A percentile compares a stretch with the other conserved stretches of the same genome.
Evolutionary conservation across 2,113 vertebrate genomes (phyloP).

Genomic region (Erythrocercus mccallii): DNA sequence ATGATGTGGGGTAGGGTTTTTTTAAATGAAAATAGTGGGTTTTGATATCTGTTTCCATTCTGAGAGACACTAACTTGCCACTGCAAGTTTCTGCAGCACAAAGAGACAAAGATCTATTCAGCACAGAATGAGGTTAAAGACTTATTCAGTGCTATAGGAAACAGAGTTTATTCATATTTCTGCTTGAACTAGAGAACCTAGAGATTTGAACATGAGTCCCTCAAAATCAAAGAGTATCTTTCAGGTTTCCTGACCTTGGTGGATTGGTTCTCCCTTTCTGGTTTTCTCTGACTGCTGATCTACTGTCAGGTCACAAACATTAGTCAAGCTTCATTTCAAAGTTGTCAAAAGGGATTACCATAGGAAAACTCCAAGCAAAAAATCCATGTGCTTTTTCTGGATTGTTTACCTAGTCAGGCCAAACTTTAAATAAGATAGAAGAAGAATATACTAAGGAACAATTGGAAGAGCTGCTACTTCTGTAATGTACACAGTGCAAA

Average conservation of each 20-base stretch:
- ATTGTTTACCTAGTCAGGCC: neutral
- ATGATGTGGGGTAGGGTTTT: neutral
- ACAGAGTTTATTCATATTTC: neutral
- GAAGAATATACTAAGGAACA: neutral
- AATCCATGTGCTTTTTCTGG: neutral
- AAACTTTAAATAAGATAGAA: neutral
- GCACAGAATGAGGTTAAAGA: neutral
- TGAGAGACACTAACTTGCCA: neutral
- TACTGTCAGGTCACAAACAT: neutral
- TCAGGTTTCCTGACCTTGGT: neutral
- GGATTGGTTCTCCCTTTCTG: neutral
- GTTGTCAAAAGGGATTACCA: neutral
- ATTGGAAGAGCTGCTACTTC: neutral
- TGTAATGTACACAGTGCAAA: neutral
- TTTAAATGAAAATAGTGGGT: neutral
- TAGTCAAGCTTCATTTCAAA: neutral
- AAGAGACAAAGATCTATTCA: neutral
- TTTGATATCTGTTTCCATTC: neutral
- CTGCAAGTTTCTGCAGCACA: neutral
- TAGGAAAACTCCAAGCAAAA: neutral
- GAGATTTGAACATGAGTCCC: neutral
- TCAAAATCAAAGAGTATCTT: neutral
- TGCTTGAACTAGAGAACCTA: neutral
- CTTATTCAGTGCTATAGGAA: neutral
- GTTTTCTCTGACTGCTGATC: neutral